Evolutionary conservation across 2,888 invertebrate genomes (phyloP), one percentile per base, ranked within the genome.

Genomic region (Caenorhabditis drosophilae): DNA sequence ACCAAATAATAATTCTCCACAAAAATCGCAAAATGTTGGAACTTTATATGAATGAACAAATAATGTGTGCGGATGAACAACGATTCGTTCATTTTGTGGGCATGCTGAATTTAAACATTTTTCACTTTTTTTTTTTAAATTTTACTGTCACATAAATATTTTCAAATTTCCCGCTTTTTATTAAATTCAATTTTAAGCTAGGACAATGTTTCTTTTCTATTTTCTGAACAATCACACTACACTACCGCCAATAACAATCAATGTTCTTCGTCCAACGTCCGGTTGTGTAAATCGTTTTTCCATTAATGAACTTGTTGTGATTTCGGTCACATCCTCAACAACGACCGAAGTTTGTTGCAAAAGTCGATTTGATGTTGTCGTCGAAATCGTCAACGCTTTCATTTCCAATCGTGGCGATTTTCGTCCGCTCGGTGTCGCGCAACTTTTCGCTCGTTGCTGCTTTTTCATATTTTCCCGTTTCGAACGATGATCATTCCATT

Each of bases 11-110:
- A 98, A 95, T 87, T 97, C 97, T 35, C 97, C 97, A 86, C 98
- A 98, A 87, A 95, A 96, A 88, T 98, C 97, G 87, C 97, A 98
- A 88, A 98, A 98, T 70, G 98, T 96, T 67, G 98, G 98, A 75
- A 92, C 91, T 88, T 95, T 96, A 87, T 97, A 98, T 25, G 96
- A 96, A 88, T 98, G 97, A 73, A 98, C 95, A 76, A 90, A 89
- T 57, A 98, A 89, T 74, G 92, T 90, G 87, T 98, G 97, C 53
- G 96, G 93, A 84, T 92, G 89, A 38, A 86, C 85, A 51, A 85
- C 84, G 25, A 86, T 80, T 26, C 84, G 82, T 61, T 86, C 85
- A 42, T 84, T 83, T 53, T 84, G 87, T 69, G 88, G 86, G 84
- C 87, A 88, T 0, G 83, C 83, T 83, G 72, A 51, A 80, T 67